Evolutionary conservation across 2,113 vertebrate genomes (phyloP).

Genomic region (Oreochromis niloticus): DNA sequence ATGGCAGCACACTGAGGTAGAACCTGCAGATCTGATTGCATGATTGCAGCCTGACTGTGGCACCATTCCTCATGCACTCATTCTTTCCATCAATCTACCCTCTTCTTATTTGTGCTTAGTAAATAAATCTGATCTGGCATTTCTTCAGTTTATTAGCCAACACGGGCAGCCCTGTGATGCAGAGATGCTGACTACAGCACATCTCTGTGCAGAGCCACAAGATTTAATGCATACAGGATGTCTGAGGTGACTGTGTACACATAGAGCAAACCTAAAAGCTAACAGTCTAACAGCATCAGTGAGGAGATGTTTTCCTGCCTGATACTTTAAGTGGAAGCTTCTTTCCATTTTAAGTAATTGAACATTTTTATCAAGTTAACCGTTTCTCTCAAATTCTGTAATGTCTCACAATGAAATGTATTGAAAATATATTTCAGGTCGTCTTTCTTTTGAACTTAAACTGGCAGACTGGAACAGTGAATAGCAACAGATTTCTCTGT

Average conservation of each 20-base stretch:
- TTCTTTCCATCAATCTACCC: conserved; percentile 1
- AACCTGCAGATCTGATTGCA: neutral
- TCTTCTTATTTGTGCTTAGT: conserved; percentile 27
- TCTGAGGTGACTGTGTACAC: conserved; percentile 3
- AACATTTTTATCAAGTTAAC: neutral
- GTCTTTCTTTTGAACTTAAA: neutral
- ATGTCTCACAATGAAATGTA: neutral
- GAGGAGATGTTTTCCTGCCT: neutral
- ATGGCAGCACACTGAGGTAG: neutral
- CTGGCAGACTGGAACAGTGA: neutral
- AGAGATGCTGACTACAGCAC: conserved; percentile 59
- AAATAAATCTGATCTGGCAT: conserved; percentile 66
- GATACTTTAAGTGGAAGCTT: neutral
- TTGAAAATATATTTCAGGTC: neutral
- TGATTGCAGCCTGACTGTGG: neutral
- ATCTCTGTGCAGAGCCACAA: conserved; percentile 20
- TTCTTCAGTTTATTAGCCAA: conserved; percentile 55
- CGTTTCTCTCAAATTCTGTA: neutral
- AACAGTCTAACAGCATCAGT: neutral
- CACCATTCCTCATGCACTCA: neutral
- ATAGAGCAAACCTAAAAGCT: neutral
- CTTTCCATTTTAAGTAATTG: neutral
- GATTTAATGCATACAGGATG: conserved; percentile 49
- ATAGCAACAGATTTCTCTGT: neutral
- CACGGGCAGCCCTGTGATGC: conserved; percentile 25